phyloP scores from a whole-genome alignment of 2,797 vertebrate genomes.

The Mormyrops boulengeri region DNA sequence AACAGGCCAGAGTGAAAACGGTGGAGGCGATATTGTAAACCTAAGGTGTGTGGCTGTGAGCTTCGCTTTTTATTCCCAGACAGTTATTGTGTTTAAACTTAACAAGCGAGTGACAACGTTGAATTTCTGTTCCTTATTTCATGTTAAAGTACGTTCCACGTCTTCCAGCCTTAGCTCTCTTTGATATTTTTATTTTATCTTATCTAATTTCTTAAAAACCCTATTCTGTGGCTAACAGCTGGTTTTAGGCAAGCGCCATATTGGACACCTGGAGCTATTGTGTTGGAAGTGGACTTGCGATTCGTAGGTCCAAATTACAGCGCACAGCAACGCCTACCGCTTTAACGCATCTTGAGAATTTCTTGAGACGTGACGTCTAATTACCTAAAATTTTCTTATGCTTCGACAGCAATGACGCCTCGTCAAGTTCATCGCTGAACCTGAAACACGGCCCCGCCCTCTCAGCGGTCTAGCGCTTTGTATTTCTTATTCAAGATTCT shows the following conservation, averaged over 20 bases:
- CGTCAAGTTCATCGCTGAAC: neutral
- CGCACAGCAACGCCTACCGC: neutral
- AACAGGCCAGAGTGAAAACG: neutral
- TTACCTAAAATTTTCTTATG: neutral
- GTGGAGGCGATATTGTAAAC: neutral
- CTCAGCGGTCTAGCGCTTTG: neutral
- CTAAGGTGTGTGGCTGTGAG: neutral
- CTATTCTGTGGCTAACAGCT: neutral
- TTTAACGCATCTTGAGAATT: neutral
- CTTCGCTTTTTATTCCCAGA: neutral
- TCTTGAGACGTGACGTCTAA: neutral
- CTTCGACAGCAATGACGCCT: neutral
- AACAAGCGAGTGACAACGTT: neutral
- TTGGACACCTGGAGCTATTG: neutral
- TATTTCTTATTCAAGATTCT: neutral
- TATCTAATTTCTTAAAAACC: neutral
- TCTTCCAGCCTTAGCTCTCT: neutral
- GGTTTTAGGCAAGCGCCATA: conserved; percentile 2
- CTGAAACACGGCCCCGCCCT: neutral
- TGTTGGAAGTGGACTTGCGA: neutral
- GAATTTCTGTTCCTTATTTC: neutral
- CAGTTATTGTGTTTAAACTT: neutral
- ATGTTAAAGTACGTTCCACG: neutral
- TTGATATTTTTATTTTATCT: neutral
- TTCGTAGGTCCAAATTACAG: neutral